phyloP scores from a whole-genome alignment of 2,113 vertebrate species.

The Phyllostomus discolor region DNA sequence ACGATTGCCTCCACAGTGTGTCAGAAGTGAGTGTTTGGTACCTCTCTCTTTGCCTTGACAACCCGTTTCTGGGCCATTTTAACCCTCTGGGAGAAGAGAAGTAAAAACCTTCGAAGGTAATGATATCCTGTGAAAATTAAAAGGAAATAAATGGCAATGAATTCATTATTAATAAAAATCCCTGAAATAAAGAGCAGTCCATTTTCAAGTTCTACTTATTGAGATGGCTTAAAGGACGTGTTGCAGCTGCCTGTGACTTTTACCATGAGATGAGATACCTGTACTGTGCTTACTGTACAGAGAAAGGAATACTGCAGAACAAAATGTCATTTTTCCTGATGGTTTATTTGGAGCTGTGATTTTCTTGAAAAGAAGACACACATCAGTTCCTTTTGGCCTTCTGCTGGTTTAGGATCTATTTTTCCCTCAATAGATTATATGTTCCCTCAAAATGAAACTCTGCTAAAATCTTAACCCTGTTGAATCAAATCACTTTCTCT shows the following conservation, averaged over 20 bases:
- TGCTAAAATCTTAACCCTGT: slow-evolving; percentile 63
- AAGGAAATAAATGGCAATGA: slow-evolving; percentile 48
- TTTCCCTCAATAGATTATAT: not conserved
- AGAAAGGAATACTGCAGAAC: slow-evolving; percentile 51
- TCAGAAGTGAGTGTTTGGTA: slow-evolving; percentile 48
- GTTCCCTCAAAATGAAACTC: slow-evolving; percentile 63
- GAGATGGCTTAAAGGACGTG: slow-evolving; percentile 54
- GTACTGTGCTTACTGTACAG: slow-evolving; percentile 23
- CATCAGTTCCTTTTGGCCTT: slow-evolving; percentile 38
- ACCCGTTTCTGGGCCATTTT: slow-evolving; percentile 51
- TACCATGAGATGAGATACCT: slow-evolving; percentile 34
- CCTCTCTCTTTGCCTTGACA: slow-evolving; percentile 63
- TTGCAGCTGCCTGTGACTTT: slow-evolving; percentile 62
- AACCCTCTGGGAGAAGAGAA: slow-evolving; percentile 52
- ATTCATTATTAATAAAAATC: slow-evolving; percentile 9
- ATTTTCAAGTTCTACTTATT: slow-evolving; percentile 53
- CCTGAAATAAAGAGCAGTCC: slow-evolving; percentile 39
- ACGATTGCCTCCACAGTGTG: not conserved
- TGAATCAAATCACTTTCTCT: slow-evolving; percentile 68
- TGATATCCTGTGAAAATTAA: slow-evolving; percentile 45
- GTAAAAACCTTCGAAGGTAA: slow-evolving; percentile 37
- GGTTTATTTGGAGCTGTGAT: slow-evolving; percentile 38
- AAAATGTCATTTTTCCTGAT: slow-evolving; percentile 57
- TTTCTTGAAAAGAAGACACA: slow-evolving; percentile 40
- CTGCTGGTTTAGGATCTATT: slow-evolving; percentile 41